A percentile compares a stretch with the other conserved stretches of the same genome.
Conservation (phyloP, 2,888 invertebrate genomes). For the Dermolepida albohirtum region DNA sequence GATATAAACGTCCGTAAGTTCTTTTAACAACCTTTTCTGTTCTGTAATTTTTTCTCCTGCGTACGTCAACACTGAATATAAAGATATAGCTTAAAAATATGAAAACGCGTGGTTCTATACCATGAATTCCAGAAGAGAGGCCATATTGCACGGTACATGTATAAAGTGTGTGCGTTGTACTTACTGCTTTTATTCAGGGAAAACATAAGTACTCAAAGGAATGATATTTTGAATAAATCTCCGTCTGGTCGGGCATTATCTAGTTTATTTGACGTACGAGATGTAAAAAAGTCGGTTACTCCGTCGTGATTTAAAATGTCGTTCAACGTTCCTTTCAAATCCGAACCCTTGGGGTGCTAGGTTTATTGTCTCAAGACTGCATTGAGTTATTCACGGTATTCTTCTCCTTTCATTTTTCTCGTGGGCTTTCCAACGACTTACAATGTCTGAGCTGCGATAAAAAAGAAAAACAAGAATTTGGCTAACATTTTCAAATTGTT, state of each 20-base stretch:
- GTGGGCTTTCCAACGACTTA: not conserved
- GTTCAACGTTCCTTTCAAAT: constrained; percentile 50
- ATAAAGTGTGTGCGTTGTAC: no score
- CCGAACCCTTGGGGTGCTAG: constrained; percentile 44
- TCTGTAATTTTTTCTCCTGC: no score
- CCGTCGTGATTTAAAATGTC: constrained; percentile 52
- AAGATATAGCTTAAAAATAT: no score
- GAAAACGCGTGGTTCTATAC: no score
- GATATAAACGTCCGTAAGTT: no score
- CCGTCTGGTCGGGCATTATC: constrained; percentile 43
- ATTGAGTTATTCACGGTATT: constrained; percentile 50
- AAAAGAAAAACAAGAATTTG: no score
- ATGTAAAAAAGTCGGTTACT: constrained; percentile 43
- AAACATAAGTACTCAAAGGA: not conserved
- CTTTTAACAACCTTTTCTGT: no score
- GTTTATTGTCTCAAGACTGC: constrained; percentile 48
- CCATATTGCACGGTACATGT: no score
- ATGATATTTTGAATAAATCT: constrained; percentile 36
- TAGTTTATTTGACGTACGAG: constrained; percentile 42
- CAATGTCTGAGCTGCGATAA: constrained; percentile 10
- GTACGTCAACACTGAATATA: no score
- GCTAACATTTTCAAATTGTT: no score
- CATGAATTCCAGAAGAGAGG: no score
- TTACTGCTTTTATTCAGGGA: no score
- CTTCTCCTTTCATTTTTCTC: constrained; percentile 41